Base-by-base conservation (phyloP, 2,888 invertebrate genomes). In the Agrypnus murinus region DNA sequence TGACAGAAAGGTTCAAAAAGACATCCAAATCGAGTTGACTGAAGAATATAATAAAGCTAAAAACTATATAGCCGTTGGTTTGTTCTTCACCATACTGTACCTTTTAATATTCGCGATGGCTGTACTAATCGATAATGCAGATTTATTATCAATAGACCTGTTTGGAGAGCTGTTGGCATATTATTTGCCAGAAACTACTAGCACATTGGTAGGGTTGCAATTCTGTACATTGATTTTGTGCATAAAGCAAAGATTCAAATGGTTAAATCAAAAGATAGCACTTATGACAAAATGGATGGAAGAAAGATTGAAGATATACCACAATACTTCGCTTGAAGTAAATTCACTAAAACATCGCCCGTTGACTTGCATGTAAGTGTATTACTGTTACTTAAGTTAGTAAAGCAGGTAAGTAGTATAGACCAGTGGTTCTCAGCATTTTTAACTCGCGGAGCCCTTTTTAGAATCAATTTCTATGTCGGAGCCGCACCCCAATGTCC, bases 81-180 rank as follows among this genome's bases (percentile, higher is more conserved):
- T 55, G 7, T 31, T 15, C 6, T 10, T 34, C 1, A 17, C 34
- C 4, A 9, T 31, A 1, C 1, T 55, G 15, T 55, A 34, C 7
- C 2, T 55, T 3, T 8, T 15, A 17, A 10, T 31, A 6, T 34
- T 36, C 14, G 15, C n/a, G 32, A 36, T 8, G 8, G 2, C 34
- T 4, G 3, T 34, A 4, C 14, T 5, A 8, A n/a, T 55, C 10
- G 48, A 19, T 31, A 48, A 9, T n/a, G 9, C 34, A 0, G 36
- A 34, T 34, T 55, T 55, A 34, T 34, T 55, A 4, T 34, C 55
- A 14, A 2, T 15, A 9, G 12, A 32, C 5, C 10, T 31, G 1
- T 10, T 68, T 25, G 68, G 68, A 14, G 17, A 62, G 10, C n/a
- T 32, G 0, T 10, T 62, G 32, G 68, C 62, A 9, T 53, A 68